Conservation (phyloP, 1,140 invertebrate genomes). For the Lepidurus apus region DNA sequence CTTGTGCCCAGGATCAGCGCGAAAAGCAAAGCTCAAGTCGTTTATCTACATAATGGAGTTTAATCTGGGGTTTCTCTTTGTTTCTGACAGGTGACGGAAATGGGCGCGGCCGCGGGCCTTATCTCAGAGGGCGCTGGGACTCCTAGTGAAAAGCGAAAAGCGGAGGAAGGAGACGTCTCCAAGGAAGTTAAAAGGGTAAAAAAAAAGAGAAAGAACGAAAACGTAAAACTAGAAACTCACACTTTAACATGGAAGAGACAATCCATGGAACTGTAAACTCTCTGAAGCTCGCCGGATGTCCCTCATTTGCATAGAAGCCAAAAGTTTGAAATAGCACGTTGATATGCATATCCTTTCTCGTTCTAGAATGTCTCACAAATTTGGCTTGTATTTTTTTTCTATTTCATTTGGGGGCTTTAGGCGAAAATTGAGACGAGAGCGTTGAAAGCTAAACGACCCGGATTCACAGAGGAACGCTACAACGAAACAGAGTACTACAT, state of each 20-base stretch:
- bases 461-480: constrained; percentile 85
- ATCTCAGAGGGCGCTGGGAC: background rate
- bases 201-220: background rate
- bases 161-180: constrained; percentile 55
- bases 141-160: constrained; percentile 57
- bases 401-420: constrained; percentile 51
- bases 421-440: constrained; percentile 89
- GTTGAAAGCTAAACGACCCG: constrained; percentile 82
- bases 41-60: constrained; percentile 16
- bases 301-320: background rate
- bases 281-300: background rate
- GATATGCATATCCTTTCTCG: background rate
- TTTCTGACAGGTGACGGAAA: constrained; percentile 21
- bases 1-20: background rate
- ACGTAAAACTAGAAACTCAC: background rate
- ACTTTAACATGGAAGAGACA: background rate
- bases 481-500: constrained; percentile 94
- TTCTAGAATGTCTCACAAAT: constrained; percentile 48
- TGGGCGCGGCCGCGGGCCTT: background rate
- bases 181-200: constrained; percentile 65
- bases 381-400: constrained; percentile 19
- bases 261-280: constrained; percentile 34
- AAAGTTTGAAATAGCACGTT: background rate
- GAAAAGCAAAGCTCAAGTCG: constrained; percentile 18
- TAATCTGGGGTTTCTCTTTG: constrained; percentile 16